phyloP scores from a whole-genome alignment of 2,797 vertebrate genomes.

The Eurystomus glaucurus region DNA sequence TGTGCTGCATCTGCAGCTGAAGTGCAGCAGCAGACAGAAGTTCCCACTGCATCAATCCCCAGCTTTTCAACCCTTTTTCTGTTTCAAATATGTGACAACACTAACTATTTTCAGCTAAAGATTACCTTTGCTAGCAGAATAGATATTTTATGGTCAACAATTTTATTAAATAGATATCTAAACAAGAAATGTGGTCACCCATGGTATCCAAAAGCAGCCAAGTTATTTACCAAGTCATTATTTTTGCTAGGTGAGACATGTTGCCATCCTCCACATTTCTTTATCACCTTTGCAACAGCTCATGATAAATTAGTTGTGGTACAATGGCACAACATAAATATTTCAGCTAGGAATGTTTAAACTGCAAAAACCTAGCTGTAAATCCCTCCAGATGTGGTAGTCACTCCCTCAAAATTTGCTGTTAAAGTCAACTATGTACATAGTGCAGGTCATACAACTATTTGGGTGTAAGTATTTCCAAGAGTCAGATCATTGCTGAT shows the following conservation, averaged over 20 bases:
- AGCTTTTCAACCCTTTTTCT: neutral
- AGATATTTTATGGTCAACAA: neutral
- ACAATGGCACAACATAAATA: neutral
- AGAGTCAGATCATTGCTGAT: neutral
- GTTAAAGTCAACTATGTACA: neutral
- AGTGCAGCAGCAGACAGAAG: neutral
- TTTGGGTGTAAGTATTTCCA: neutral
- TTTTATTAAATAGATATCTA: neutral
- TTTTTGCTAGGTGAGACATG: neutral
- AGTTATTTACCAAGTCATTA: neutral
- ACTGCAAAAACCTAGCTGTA: neutral
- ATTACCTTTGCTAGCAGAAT: neutral
- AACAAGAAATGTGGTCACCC: neutral
- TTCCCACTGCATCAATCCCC: neutral
- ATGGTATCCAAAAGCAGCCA: neutral
- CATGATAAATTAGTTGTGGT: neutral
- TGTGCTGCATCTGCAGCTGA: neutral
- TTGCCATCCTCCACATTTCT: neutral
- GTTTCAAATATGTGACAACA: neutral
- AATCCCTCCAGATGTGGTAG: neutral
- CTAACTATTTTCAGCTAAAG: neutral
- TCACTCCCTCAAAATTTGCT: neutral
- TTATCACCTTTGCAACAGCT: neutral
- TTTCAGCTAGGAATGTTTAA: neutral
- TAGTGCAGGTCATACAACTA: neutral